Conservation (phyloP, 2,797 vertebrate species). For the Staurois parvus region DNA sequence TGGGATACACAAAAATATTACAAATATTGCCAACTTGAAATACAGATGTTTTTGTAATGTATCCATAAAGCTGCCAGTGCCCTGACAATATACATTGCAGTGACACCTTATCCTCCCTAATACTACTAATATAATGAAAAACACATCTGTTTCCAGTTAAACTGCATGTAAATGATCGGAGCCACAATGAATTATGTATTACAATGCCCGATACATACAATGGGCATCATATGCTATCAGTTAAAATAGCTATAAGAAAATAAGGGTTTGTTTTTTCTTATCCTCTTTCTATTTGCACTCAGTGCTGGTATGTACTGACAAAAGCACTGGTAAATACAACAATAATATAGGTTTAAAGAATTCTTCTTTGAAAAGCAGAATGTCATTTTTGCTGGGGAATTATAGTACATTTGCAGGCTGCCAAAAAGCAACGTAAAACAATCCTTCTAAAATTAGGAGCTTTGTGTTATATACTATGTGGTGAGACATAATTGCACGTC, state of each 20-base stretch:
- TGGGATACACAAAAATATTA: background rate
- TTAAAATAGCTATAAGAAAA: background rate
- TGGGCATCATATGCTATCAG: slow-evolving; percentile 19
- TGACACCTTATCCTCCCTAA: slow-evolving; percentile 18
- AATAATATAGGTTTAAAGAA: background rate
- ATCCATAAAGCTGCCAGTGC: slow-evolving; percentile 27
- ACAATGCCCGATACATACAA: slow-evolving; percentile 7
- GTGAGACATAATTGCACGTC: slow-evolving; percentile 40
- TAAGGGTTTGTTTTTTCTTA: background rate
- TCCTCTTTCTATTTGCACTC: background rate
- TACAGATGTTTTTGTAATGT: background rate
- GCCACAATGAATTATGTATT: background rate
- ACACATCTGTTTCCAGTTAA: slow-evolving; percentile 32
- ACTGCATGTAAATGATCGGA: background rate
- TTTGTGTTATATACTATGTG: slow-evolving; percentile 26
- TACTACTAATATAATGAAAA: slow-evolving; percentile 6
- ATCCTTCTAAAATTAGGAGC: slow-evolving; percentile 1
- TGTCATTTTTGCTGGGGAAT: background rate
- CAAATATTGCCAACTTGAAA: background rate
- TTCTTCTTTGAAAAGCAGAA: background rate
- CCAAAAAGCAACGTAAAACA: background rate
- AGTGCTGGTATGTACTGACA: background rate
- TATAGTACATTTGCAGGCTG: slow-evolving; percentile 25
- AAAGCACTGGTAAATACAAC: background rate
- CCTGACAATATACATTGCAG: background rate